Base-by-base conservation (phyloP, 2,888 invertebrate genomes). In the Acronicta alni region DNA sequence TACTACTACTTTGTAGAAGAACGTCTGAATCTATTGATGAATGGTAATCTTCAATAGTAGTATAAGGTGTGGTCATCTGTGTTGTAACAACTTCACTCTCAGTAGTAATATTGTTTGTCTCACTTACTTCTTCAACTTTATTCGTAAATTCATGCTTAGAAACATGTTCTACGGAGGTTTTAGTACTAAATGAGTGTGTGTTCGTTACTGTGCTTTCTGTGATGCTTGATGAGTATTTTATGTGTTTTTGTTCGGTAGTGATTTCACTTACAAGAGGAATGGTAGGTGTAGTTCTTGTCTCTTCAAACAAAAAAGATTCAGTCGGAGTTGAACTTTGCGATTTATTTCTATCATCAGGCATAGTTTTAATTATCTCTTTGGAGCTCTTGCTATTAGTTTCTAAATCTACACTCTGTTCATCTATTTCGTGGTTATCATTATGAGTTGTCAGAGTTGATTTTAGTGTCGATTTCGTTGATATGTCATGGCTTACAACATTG, bases 1-100 rank as follows among this genome's bases (percentile, higher is more conserved):
- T 91, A 75, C 89, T 92, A 65, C 90, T 90, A 62, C 89, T 89
- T 75, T 87, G 88, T 38, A 89, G 57, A 47, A 89, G 79, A 69
- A 90, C 87, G 57, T 89, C 87, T 32, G 83, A 81, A 57, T 77
- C 86, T 51, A 85, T 72, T 51, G 82, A 82, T n/a, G 81, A 75
- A 57, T 76, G 62, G 57, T 75, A 77, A 49, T 75, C 69, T 49
- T 76, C 61, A 18, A 60, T 62, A 18, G 66, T 70, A 37, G 70
- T 79, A 56, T 70, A 74, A 37, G 67, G 60, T 45, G 69, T 60
- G 44, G 72, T 72, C 26, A 66, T 68, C 52, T 69, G 62, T 45
- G 75, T 77, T 55, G 69, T 77, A 51, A 66, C 56, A 46, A 67
- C 60, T 14, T 62, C 57, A 49, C 51, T 53, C 6, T 55, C 57